Conservation (phyloP, 2,797 vertebrate species). For the Mycteria americana region DNA sequence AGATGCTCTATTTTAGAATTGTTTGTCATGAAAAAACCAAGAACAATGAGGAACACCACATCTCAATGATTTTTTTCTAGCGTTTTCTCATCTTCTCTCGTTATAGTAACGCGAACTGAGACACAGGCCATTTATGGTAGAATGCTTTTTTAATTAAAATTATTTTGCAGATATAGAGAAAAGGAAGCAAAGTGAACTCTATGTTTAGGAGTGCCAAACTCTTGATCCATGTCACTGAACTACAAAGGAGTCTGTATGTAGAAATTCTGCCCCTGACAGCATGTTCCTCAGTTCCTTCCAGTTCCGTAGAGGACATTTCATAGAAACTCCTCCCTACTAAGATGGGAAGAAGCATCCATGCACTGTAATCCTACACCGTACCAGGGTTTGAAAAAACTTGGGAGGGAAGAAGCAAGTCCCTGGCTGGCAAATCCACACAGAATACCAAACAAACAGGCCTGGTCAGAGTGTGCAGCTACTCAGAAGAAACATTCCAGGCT, state of each 20-base stretch:
- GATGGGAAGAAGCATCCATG: neutral
- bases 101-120: neutral
- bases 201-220: neutral
- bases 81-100: neutral
- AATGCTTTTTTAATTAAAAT: neutral
- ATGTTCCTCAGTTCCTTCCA: neutral
- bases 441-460: conserved; percentile 8
- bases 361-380: conserved; percentile 21
- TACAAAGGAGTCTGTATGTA: neutral
- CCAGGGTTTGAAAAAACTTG: neutral
- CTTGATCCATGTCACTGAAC: neutral
- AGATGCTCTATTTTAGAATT: neutral
- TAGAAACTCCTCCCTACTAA: neutral
- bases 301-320: conserved; percentile 4
- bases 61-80: neutral
- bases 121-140: neutral
- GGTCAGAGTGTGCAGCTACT: neutral
- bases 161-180: neutral
- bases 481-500: conserved; percentile 22
- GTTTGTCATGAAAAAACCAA: neutral
- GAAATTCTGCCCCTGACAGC: neutral
- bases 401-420: neutral
- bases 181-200: neutral
- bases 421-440: neutral
- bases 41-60: neutral